Evolutionary conservation across 2,797 vertebrate genomes (phyloP).

Genomic region (Hybognathus amarus): DNA sequence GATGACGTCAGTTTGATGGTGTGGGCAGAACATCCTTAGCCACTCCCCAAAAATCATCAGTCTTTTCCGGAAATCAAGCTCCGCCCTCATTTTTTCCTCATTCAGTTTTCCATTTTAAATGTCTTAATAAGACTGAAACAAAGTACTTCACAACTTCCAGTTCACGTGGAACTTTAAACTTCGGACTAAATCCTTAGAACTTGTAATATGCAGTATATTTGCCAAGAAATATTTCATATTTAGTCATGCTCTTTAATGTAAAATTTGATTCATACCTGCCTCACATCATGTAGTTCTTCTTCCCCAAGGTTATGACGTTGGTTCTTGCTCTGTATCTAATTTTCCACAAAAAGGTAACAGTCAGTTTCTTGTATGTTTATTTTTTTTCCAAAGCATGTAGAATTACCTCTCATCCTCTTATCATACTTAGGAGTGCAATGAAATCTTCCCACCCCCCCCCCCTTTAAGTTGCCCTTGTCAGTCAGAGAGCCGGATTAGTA

Average conservation of each 20-base stretch:
- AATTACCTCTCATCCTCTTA: not conserved
- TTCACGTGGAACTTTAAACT: not conserved
- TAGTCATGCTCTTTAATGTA: not conserved
- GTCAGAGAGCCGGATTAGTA: constrained; percentile 5
- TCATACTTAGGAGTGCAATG: not conserved
- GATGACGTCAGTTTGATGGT: not conserved
- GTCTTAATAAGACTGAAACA: not conserved
- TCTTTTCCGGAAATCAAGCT: not conserved
- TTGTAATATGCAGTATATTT: not conserved
- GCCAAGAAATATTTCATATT: not conserved
- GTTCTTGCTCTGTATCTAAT: not conserved
- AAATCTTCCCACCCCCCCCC: no score
- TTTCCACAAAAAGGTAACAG: not conserved
- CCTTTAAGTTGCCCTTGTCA: not conserved
- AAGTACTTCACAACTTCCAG: not conserved
- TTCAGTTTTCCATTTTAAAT: not conserved
- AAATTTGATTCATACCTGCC: not conserved
- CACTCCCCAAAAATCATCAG: not conserved
- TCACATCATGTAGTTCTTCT: not conserved
- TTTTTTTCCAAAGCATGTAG: not conserved
- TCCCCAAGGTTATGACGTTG: not conserved
- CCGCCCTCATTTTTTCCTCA: not conserved
- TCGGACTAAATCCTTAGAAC: not conserved
- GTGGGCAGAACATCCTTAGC: not conserved
- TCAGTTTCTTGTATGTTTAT: not conserved